A percentile compares a stretch with the other conserved stretches of the same genome.
These are phyloP conservation scores for Cloeon dipterum DNA, from an alignment of 2,888 invertebrate species.

Conservation along the genomic window DNA sequence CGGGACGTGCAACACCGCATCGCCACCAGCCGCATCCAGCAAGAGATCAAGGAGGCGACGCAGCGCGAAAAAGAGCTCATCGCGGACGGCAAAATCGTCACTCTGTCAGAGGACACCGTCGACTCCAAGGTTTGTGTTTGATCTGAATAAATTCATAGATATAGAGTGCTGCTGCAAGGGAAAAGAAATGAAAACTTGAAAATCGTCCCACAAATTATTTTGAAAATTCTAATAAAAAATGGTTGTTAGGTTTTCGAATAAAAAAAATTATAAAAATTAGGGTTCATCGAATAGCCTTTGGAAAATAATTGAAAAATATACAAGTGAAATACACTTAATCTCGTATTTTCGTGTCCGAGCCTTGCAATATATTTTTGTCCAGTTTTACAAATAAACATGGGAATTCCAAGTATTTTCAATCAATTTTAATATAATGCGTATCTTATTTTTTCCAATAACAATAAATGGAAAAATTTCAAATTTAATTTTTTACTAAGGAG, in stretches of 20 bases:
- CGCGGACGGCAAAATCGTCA: conserved; percentile 30
- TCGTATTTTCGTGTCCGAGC: too few species aligned
- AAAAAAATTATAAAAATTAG: too few species aligned
- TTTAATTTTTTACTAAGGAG: conserved; percentile 1
- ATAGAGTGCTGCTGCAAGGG: not conserved
- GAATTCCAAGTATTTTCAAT: too few species aligned
- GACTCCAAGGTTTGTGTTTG: conserved; percentile 21
- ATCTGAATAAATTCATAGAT: too few species aligned
- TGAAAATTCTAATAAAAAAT: too few species aligned
- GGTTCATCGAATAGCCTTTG: too few species aligned
- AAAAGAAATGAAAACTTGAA: not conserved
- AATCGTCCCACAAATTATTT: not conserved
- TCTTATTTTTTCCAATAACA: not conserved
- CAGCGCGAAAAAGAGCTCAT: conserved; percentile 62
- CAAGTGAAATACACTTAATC: too few species aligned
- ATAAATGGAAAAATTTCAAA: not conserved
- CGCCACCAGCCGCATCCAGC: conserved; percentile 48
- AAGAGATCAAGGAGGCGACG: conserved; percentile 69
- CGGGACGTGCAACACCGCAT: conserved; percentile 8
- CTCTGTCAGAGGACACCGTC: conserved; percentile 27
- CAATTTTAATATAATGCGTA: not conserved
- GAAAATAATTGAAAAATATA: too few species aligned
- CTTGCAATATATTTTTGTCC: too few species aligned
- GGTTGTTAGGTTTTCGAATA: too few species aligned
- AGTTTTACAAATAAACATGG: too few species aligned